Evolutionary conservation across 2,888 invertebrate genomes (phyloP).

Genomic region (Girardia tigrina): DNA sequence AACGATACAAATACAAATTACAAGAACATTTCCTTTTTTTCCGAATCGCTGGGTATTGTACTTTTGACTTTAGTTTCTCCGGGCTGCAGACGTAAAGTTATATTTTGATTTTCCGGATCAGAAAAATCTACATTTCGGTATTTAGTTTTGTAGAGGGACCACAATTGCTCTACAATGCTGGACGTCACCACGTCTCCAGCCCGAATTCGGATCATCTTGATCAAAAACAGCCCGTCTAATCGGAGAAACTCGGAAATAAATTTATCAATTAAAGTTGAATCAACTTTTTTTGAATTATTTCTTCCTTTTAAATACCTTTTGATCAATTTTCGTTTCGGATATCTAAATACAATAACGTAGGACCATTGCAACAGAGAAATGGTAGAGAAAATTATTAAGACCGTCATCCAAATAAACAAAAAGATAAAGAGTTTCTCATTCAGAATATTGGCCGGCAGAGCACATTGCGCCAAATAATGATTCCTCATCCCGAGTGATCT

Average conservation of each 20-base stretch:
- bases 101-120: too few relatives aligned
- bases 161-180: not conserved
- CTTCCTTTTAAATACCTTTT: not conserved
- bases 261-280: not conserved
- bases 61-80: too few relatives aligned
- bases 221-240: not conserved
- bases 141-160: not conserved
- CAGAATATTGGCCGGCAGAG: not conserved
- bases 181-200: not conserved
- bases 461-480: too few relatives aligned
- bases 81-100: not conserved
- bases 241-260: not conserved
- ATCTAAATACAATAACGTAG: not conserved
- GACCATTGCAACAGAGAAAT: not conserved
- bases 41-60: too few relatives aligned
- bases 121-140: conserved; percentile 8
- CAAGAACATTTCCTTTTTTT: too few relatives aligned
- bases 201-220: not conserved
- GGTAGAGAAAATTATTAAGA: not conserved
- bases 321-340: not conserved
- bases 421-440: not conserved
- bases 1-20: too few relatives aligned
- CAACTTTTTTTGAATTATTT: not conserved
- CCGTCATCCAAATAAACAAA: not conserved
- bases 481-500: not conserved